phyloP scores from a whole-genome alignment of 2,888 invertebrate species.

The Octodonta nipae region DNA sequence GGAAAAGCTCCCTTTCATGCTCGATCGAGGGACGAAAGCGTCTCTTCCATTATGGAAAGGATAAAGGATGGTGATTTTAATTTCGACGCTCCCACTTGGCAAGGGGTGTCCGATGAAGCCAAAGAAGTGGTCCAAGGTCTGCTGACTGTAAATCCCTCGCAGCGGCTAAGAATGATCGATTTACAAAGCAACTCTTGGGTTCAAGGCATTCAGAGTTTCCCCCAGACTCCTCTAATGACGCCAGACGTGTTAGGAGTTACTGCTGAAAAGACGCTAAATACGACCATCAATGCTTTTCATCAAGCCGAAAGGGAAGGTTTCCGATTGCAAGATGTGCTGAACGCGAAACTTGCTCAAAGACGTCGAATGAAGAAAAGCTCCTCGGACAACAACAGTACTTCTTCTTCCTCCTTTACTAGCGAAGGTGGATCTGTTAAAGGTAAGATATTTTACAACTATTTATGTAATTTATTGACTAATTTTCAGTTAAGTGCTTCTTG shows the following conservation, averaged over 20 bases:
- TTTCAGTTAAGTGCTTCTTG: no score
- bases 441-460: no score
- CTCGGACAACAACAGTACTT: slow-evolving; percentile 32
- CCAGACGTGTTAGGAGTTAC: slow-evolving; percentile 43
- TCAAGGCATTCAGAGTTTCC: slow-evolving; percentile 32
- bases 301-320: slow-evolving; percentile 59
- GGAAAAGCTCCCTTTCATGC: slow-evolving; percentile 79
- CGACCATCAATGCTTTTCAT: slow-evolving; percentile 55
- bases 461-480: no score
- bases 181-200: slow-evolving; percentile 60
- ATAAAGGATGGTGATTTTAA: slow-evolving; percentile 68
- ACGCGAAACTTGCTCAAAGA: slow-evolving; percentile 56
- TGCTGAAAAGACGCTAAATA: slow-evolving; percentile 40
- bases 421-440: no score
- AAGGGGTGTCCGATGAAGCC: slow-evolving; percentile 56
- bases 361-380: slow-evolving; percentile 47
- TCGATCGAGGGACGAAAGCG: slow-evolving; percentile 51
- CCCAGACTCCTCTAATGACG: slow-evolving; percentile 46
- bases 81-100: slow-evolving; percentile 59
- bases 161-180: slow-evolving; percentile 54
- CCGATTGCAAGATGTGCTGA: slow-evolving; percentile 55
- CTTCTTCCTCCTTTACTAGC: slow-evolving; percentile 33
- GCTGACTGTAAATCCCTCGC: slow-evolving; percentile 62
- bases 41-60: slow-evolving; percentile 61
- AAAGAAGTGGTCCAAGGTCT: slow-evolving; percentile 64